phyloP scores from a whole-genome alignment of 2,888 invertebrate genomes.

The Drosophila diplacantha region DNA sequence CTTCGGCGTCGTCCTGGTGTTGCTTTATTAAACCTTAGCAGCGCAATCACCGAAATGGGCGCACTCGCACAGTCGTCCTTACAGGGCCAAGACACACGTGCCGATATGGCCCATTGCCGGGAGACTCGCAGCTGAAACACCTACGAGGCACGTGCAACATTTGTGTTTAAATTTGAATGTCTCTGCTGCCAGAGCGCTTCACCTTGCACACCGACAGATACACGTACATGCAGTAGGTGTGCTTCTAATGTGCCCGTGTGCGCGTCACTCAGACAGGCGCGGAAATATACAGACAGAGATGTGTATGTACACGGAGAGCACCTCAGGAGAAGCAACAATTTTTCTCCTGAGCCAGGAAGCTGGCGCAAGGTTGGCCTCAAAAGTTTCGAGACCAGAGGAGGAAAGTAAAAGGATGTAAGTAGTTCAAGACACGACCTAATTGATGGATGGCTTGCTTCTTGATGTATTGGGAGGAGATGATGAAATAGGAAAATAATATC shows the following conservation, averaged over 20 bases:
- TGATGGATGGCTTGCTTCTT: conserved; percentile 2
- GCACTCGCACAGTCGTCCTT: conserved; percentile 34
- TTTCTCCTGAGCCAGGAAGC: conserved; percentile 19
- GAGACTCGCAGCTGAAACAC: conserved; percentile 41
- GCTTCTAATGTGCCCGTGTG: neutral
- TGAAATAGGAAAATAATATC: neutral
- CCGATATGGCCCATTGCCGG: conserved; percentile 9
- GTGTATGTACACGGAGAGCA: conserved; percentile 22
- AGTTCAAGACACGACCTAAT: conserved; percentile 3
- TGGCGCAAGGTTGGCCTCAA: conserved; percentile 40
- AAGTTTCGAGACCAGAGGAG: conserved; percentile 31
- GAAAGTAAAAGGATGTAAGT: conserved; percentile 8
- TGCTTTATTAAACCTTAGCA: conserved; percentile 70
- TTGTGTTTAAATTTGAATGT: conserved; percentile 72
- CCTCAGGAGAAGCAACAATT: conserved; percentile 45
- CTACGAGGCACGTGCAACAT: conserved; percentile 64
- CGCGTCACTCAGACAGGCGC: neutral
- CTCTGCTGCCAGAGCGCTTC: conserved; percentile 36
- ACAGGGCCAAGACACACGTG: conserved; percentile 1
- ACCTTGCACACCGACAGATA: conserved; percentile 36
- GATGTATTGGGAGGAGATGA: neutral
- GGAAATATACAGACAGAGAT: conserved; percentile 7
- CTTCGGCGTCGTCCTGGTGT: conserved; percentile 52
- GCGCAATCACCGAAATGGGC: conserved; percentile 66
- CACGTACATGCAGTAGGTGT: conserved; percentile 8